Evolutionary conservation across 2,797 vertebrate genomes (phyloP), one percentile per base, ranked within the genome.

Genomic region (Chrosomus eos): DNA sequence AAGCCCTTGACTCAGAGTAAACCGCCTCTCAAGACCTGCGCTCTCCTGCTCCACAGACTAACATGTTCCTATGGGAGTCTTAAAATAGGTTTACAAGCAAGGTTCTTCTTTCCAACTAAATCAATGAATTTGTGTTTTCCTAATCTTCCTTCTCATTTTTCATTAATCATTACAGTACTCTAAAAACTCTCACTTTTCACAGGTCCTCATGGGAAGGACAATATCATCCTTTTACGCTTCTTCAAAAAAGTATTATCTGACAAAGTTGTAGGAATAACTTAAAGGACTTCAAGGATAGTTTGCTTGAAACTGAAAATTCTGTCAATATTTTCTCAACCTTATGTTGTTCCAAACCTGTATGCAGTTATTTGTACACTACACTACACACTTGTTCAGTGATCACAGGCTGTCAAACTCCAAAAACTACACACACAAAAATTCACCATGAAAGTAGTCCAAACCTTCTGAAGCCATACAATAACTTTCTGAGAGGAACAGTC

Each of bases 81-180:
- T 80, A 82, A 87, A 87, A 86, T 82, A 87, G 81, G 43, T 62
- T 76, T 74, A 13, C 26, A 18, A 19, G 70, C 11, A 40, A 43
- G 45, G 36, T 45, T 74, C 60, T 79, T 82, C 64, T 78, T 16
- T 74, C 7, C 19, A 85, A 72, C 78, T 81, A n/a, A 67, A 78
- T 73, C 60, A 83, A 36, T 8, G 0, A 71, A 67, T 77, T 62
- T 38, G 38, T 76, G 26, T 78, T 81, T 66, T 66, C 60, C 38
- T 66, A 36, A 48, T 73, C 66, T n/a, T 45, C 5, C 31, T 66
- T 14, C 36, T 14, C 2, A 28, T 66, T 14, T 78, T 66, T 77
- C 10, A 55, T 36, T 23, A 53, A 75, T 75, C 31, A 36, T n/a
- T 18, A 55, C 74, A 77, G 40, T 38, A 0, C 36, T 76, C 31